Evolutionary conservation across 2,797 vertebrate species (phyloP), one percentile per base, ranked within the genome.

Genomic region (Clangula hyemalis): DNA sequence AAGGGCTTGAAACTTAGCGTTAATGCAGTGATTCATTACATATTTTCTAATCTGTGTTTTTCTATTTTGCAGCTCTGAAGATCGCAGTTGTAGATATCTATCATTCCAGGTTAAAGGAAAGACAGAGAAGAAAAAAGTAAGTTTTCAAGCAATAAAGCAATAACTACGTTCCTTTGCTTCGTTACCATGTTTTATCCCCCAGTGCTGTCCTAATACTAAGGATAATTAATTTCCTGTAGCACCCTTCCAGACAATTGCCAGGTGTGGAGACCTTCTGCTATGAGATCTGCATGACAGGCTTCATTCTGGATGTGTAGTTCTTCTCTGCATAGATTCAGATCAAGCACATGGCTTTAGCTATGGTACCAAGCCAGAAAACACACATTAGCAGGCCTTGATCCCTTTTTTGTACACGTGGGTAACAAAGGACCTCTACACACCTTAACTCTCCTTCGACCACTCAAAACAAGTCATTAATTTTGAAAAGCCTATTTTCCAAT

Each of bases 61-160:
- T 36, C 34, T 97, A 27, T 95, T 61, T 98, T 97, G 76, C 97
- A 99, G 99, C 99, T 60, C 98, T 99, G 96, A 99, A 99, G 98
- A 99, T 99, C 91, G 98, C 99, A 28, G 99, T 99, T 53, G 99
- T 99, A 76, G 99, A 99, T 96, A 99, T 99, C 90, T 99, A 99
- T 97, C 99, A 99, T 93, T 99, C 99, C 94, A 98, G 99, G 96
- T 96, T 99, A 97, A 99, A 99, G 96, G 99, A 99, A 87, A 98
- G 99, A 93, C 99, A 99, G 92, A 98, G 99, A 85, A 98, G 99
- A 92, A 99, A 99, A 98, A 99, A 99, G 99, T 99, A 98, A 98
- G 99, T 99, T 91, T 69, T 70, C 60, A 73, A 88, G 71, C 61
- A 66, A 4, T 32, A 41, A 8, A 87, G 71, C 61, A 72, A 3